These are phyloP conservation scores for Haemorhous mexicanus DNA, from an alignment of 2,113 vertebrate species.

Conservation along the genomic window DNA sequence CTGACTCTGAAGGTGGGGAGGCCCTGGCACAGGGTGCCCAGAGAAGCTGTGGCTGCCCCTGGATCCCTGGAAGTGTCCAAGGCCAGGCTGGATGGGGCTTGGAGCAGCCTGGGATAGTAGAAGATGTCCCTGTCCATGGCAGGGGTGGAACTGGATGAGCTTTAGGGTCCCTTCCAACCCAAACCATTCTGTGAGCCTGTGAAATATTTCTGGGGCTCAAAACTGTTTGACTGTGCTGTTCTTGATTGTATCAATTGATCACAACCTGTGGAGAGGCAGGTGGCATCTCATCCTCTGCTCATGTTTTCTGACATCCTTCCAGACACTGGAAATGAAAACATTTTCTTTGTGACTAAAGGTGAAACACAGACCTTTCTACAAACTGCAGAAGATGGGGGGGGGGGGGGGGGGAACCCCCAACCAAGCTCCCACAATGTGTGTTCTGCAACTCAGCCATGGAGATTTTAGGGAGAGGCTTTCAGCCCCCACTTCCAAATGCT, in stretches of 20 bases:
- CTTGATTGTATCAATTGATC: not conserved
- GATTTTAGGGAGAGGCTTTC: not conserved
- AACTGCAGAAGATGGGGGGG: not conserved
- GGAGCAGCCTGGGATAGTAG: not conserved
- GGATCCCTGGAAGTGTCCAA: fast-evolving
- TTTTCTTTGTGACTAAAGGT: not conserved
- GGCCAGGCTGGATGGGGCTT: fast-evolving
- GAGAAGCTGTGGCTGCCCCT: not conserved
- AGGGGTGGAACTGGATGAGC: not conserved
- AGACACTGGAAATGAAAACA: not conserved
- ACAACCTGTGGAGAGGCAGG: not conserved
- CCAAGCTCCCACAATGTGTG: fast-evolving
- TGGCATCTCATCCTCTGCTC: not conserved
- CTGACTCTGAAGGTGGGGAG: fast-evolving
- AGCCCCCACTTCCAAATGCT: not conserved
- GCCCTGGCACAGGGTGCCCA: not conserved
- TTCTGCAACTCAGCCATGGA: not conserved
- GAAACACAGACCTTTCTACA: not conserved
- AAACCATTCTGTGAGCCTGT: not conserved
- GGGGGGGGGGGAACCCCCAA: fast-evolving
- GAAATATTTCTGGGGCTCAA: not conserved
- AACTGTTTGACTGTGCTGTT: not conserved
- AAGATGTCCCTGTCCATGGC: not conserved
- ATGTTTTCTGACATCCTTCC: not conserved
- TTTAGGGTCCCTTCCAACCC: not conserved